Evolutionary conservation across 1,140 invertebrate genomes (phyloP).

Genomic region (Dysdera silvatica): DNA sequence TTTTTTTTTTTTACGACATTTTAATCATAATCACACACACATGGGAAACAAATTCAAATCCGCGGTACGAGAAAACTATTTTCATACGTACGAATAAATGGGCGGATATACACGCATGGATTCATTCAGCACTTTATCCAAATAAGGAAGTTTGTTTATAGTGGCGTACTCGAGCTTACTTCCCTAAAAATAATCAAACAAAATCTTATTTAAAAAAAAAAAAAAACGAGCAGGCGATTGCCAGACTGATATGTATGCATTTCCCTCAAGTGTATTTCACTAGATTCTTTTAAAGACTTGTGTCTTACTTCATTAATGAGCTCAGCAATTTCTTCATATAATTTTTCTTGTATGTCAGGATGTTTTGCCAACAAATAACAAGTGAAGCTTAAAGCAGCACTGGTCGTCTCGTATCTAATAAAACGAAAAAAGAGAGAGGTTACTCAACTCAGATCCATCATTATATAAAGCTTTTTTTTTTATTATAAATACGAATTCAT

Average conservation of each 20-base stretch:
- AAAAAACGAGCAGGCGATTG: too few species aligned
- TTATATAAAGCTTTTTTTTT: too few species aligned
- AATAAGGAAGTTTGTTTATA: slow-evolving; percentile 37
- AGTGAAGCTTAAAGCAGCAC: slow-evolving; percentile 27
- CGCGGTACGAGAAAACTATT: too few species aligned
- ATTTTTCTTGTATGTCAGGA: slow-evolving; percentile 28
- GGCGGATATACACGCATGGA: slow-evolving; percentile 42
- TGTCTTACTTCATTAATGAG: slow-evolving; percentile 8
- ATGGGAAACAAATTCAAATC: too few species aligned
- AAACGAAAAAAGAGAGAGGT: too few species aligned
- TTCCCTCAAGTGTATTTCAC: background rate
- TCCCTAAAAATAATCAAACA: background rate
- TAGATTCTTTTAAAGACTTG: background rate
- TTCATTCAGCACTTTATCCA: slow-evolving; percentile 45
- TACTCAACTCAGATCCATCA: too few species aligned
- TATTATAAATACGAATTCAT: too few species aligned
- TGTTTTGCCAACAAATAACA: slow-evolving; percentile 27
- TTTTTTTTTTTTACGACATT: too few species aligned
- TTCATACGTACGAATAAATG: too few species aligned
- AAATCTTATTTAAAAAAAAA: background rate
- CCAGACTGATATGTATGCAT: too few species aligned
- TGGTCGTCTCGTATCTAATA: slow-evolving; percentile 35
- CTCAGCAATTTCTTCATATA: slow-evolving; percentile 28
- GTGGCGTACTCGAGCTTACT: slow-evolving; percentile 32
- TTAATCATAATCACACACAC: too few species aligned